Conservation (phyloP, 2,888 invertebrate species). For the Agrochola lychnidis region DNA sequence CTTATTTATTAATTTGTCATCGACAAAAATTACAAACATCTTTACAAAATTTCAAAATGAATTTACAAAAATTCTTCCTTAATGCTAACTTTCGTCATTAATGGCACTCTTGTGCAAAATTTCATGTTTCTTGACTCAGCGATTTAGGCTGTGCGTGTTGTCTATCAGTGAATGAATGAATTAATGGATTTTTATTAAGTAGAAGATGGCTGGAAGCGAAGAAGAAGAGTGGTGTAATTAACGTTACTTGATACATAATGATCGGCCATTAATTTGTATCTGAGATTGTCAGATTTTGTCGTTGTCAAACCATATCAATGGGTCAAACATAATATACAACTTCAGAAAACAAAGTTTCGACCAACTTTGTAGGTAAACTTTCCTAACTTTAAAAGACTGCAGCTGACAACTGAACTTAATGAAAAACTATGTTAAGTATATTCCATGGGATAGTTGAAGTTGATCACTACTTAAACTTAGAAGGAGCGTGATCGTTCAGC, state of each 20-base stretch:
- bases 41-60: no score
- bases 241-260: not conserved
- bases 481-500: slow-evolving; percentile 75
- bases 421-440: slow-evolving; percentile 50
- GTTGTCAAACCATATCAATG: not conserved
- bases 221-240: not conserved
- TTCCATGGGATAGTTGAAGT: slow-evolving; percentile 55
- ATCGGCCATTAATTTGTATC: not conserved
- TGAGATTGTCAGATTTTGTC: not conserved
- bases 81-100: not conserved
- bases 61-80: no score
- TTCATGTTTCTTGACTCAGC: not conserved
- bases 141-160: not conserved
- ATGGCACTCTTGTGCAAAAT: not conserved
- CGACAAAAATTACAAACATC: not conserved
- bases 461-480: slow-evolving; percentile 65
- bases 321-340: not conserved
- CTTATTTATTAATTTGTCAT: not conserved
- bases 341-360: slow-evolving; percentile 9
- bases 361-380: not conserved
- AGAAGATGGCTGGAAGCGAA: not conserved
- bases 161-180: not conserved
- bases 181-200: not conserved
- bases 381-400: not conserved
- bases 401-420: not conserved